A percentile compares a stretch with the other conserved stretches of the same genome.
Conservation (phyloP, 2,797 vertebrate genomes). For the Siniperca obscura region DNA sequence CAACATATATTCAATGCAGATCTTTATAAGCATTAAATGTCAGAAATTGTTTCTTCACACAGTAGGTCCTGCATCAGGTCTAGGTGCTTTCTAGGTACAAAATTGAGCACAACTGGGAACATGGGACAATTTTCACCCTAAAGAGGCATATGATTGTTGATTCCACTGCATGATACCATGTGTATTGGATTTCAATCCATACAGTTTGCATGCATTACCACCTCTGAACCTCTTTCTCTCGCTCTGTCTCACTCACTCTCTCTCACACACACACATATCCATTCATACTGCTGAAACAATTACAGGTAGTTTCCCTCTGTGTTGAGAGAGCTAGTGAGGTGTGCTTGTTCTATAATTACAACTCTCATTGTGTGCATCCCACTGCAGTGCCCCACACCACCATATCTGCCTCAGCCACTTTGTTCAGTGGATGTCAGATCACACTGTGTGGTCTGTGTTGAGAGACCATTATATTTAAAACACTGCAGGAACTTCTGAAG, state of each 20-base stretch:
- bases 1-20: not conserved
- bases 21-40: not conserved
- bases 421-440: conserved; percentile 69
- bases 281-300: conserved; percentile 60
- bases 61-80: not conserved
- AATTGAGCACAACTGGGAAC: not conserved
- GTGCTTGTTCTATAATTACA: conserved; percentile 70
- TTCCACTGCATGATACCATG: conserved; percentile 7
- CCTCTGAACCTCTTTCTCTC: not conserved
- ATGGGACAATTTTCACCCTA: not conserved
- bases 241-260: not conserved
- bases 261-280: conserved; percentile 7
- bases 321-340: conserved; percentile 51
- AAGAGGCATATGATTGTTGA: conserved; percentile 1
- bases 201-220: conserved; percentile 9
- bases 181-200: conserved; percentile 14
- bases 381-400: conserved; percentile 48
- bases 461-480: conserved; percentile 70
- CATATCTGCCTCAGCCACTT: conserved; percentile 70
- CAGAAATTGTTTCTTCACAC: conserved; percentile 1
- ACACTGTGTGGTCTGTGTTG: conserved; percentile 53
- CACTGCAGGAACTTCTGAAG: conserved; percentile 55
- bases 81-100: not conserved
- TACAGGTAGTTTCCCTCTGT: conserved; percentile 62
- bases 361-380: conserved; percentile 58